Evolutionary conservation across 2,113 vertebrate genomes (phyloP).

Genomic region (Odocoileus virginianus): DNA sequence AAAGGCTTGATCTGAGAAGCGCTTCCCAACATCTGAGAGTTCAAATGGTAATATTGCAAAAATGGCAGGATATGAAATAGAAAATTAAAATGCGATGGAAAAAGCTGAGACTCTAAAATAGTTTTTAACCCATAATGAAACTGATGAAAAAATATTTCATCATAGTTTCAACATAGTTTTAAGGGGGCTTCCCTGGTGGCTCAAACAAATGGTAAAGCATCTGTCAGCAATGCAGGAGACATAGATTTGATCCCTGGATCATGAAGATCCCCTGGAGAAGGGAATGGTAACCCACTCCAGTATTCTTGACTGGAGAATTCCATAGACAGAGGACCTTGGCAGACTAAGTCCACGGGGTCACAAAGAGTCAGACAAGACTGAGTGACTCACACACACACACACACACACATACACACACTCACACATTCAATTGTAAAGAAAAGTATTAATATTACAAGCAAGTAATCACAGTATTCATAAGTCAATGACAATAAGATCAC

Average conservation of each 20-base stretch:
- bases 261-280: neutral
- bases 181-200: neutral
- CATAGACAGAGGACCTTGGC: neutral
- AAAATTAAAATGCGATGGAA: slow-evolving; percentile 13
- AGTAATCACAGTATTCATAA: neutral
- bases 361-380: neutral
- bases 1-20: neutral
- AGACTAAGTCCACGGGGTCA: neutral
- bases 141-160: neutral
- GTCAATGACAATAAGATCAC: neutral
- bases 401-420: neutral
- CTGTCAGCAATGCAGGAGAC: neutral
- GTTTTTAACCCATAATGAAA: neutral
- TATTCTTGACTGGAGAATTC: neutral
- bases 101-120: neutral
- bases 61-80: neutral
- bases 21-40: neutral
- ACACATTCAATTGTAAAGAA: neutral
- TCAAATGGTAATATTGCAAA: neutral
- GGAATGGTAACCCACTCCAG: neutral
- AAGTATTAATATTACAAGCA: neutral
- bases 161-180: neutral
- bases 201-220: neutral
- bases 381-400: neutral
- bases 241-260: neutral